A percentile compares a stretch with the other conserved stretches of the same genome.
phyloP scores from a whole-genome alignment of 1,140 invertebrate genomes.

The Orius insidiosus region DNA sequence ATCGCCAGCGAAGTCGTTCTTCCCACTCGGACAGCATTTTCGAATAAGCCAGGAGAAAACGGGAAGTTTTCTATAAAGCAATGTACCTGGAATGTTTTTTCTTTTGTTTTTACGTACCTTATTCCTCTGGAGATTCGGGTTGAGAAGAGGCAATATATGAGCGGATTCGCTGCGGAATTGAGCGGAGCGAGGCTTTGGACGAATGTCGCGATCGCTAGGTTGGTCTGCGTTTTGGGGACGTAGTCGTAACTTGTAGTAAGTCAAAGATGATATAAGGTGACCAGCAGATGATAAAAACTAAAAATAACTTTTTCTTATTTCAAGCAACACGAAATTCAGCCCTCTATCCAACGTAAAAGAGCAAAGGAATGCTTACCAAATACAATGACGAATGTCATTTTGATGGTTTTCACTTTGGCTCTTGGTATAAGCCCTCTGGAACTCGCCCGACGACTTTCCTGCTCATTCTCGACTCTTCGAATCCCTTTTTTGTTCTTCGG shows the following conservation, averaged over 20 bases:
- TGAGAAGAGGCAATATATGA: slow-evolving; percentile 83
- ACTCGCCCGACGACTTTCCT: slow-evolving; percentile 42
- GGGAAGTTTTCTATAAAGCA: background rate
- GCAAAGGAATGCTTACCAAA: slow-evolving; percentile 71
- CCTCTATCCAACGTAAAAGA: no score
- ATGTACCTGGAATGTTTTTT: background rate
- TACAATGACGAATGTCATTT: slow-evolving; percentile 93
- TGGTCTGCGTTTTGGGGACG: slow-evolving; percentile 61
- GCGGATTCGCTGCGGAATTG: slow-evolving; percentile 85
- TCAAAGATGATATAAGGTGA: slow-evolving; percentile 90
- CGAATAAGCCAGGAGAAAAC: background rate
- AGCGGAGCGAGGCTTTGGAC: slow-evolving; percentile 84
- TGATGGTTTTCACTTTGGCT: slow-evolving; percentile 92
- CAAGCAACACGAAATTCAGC: no score
- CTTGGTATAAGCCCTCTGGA: slow-evolving; percentile 76
- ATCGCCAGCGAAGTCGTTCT: background rate
- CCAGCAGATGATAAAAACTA: slow-evolving; percentile 92
- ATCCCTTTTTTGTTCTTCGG: slow-evolving; percentile 2
- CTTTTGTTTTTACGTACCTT: background rate
- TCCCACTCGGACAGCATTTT: slow-evolving; percentile 1
- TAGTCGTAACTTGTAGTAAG: slow-evolving; percentile 77
- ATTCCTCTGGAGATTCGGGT: slow-evolving; percentile 3
- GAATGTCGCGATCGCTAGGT: slow-evolving; percentile 70
- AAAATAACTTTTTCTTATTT: no score
- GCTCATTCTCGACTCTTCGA: background rate